These are phyloP conservation scores for Melipona beecheii DNA, from an alignment of 2,888 invertebrate genomes.

Conservation along the genomic window DNA sequence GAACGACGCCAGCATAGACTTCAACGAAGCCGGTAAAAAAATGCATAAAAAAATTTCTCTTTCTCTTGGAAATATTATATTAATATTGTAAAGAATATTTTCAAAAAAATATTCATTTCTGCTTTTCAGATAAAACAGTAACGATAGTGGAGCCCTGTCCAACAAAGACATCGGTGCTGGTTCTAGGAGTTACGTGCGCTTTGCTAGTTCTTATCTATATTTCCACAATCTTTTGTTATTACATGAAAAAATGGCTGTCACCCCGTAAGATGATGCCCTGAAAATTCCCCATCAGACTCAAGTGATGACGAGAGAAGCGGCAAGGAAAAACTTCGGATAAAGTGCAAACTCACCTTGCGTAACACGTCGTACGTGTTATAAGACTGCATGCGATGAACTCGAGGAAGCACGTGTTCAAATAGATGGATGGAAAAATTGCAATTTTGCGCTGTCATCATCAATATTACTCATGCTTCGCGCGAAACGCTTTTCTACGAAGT, in stretches of 20 bases:
- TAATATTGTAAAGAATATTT: too few relatives aligned
- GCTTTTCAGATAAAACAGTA: constrained; percentile 92
- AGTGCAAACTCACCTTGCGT: constrained; percentile 36
- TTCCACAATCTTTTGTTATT: constrained; percentile 96
- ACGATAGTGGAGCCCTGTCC: constrained; percentile 96
- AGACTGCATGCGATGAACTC: constrained; percentile 34
- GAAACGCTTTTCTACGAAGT: constrained; percentile 12
- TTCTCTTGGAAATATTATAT: too few relatives aligned
- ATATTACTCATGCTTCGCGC: constrained; percentile 24
- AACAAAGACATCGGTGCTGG: constrained; percentile 95
- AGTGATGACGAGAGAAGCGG: constrained; percentile 4
- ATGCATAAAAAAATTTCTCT: neutral
- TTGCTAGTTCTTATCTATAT: constrained; percentile 95
- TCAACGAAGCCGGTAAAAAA: constrained; percentile 85
- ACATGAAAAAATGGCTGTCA: constrained; percentile 96
- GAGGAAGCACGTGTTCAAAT: constrained; percentile 6
- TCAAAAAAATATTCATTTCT: neutral
- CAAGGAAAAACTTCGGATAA: constrained; percentile 71
- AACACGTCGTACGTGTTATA: constrained; percentile 16
- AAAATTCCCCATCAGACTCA: constrained; percentile 59
- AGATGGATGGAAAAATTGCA: constrained; percentile 38
- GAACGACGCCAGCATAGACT: constrained; percentile 88
- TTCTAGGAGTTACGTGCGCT: constrained; percentile 95
- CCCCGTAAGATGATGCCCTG: constrained; percentile 92
- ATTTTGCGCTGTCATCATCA: neutral